Base-by-base conservation (phyloP, 2,888 invertebrate species). In the Gasteruption jaculator region DNA sequence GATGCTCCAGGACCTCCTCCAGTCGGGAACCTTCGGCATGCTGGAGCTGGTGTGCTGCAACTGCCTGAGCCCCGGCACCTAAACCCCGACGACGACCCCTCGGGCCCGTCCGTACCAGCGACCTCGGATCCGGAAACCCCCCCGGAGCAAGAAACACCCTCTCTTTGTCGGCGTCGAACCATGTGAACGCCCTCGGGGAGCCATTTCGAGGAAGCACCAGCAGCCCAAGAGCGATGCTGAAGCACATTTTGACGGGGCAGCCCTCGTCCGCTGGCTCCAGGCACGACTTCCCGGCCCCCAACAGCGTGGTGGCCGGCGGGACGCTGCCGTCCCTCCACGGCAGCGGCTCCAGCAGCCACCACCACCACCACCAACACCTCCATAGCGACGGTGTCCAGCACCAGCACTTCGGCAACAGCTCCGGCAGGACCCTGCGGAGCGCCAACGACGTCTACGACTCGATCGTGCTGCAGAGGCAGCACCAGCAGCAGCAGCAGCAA, bases 231-330 rank as follows among this genome's bases (percentile, higher is more conserved):
- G 68, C 65, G 72, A 84, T 84, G 84, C 79, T 84, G 78, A 84
- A 84, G 74, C 84, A 84, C 75, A 83, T 83, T 69, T 76, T 75
- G 63, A 73, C 75, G 74, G 76, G 72, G 71, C 73, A 69, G 64
- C 74, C 72, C 73, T 73, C 71, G 64, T 68, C 71, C 71, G 73
- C 66, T 62, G 68, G 70, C 71, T 70, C 74, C 71, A 75, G 67
- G 56, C 60, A 57, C 50, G 60, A 61, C 20, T 56, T 38, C 57
- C 14, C 14, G 33, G 12, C 12, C 26, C 21, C 18, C 12, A 16
- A 38, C 33, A 26, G 20, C 18, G 11, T 5, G n/a, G 16, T 8
- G 30, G 30, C 4, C 30, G 30, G 14, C 30, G 14, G 14, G 14
- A 4, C 30, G 15, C 12, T 15, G 30, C n/a, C 8, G 30, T 5